Evolutionary conservation across 2,888 invertebrate species (phyloP).

Genomic region (Drosophila vallismaia): DNA sequence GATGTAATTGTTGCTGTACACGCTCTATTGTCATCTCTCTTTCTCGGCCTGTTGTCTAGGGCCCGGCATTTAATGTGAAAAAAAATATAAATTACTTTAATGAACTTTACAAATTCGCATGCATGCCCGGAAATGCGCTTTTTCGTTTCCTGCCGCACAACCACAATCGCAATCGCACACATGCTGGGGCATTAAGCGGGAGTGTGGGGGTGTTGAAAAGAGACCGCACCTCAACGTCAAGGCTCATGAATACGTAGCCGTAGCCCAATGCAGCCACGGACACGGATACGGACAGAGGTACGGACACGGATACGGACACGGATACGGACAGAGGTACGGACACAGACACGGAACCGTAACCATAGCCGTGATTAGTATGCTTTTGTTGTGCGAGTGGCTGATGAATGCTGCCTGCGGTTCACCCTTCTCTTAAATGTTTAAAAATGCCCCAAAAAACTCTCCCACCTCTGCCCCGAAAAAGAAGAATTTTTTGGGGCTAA

Average conservation of each 20-base stretch:
- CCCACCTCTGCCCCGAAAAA: neutral
- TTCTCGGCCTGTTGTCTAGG: conserved; percentile 47
- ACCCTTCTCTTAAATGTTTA: conserved; percentile 29
- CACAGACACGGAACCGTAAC: conserved; percentile 42
- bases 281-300: conserved; percentile 2
- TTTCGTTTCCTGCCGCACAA: conserved; percentile 65
- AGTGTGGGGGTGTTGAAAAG: neutral
- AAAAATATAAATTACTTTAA: conserved; percentile 76
- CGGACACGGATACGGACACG: neutral
- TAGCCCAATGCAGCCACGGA: conserved; percentile 24
- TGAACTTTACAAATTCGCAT: conserved; percentile 78
- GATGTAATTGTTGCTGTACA: conserved; percentile 71
- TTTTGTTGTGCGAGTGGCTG: conserved; percentile 61
- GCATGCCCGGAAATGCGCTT: conserved; percentile 76
- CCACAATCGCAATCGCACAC: conserved; percentile 23
- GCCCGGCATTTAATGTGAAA: conserved; percentile 70
- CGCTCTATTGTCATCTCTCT: conserved; percentile 1
- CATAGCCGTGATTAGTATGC: conserved; percentile 70
- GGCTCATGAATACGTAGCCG: conserved; percentile 34
- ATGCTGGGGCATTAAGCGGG: neutral
- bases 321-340: conserved; percentile 19
- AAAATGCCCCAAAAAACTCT: conserved; percentile 28
- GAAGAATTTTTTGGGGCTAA: conserved; percentile 19
- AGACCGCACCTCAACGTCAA: conserved; percentile 59
- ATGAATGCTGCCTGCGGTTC: conserved; percentile 72